phyloP scores from a whole-genome alignment of 2,888 invertebrate species.

The Euproctis similis region DNA sequence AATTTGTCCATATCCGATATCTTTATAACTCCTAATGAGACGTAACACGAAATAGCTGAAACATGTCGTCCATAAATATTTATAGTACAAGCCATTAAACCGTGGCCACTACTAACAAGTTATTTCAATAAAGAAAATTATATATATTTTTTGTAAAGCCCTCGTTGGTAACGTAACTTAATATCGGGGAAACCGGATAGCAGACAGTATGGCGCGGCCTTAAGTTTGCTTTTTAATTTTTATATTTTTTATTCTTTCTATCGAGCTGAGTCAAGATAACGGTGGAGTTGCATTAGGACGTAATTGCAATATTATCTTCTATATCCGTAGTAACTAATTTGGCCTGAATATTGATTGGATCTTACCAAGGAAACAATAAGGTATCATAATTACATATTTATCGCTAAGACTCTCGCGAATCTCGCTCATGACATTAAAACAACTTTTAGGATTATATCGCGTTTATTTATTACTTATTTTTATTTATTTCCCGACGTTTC shows the following conservation, averaged over 20 bases:
- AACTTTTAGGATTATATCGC: too few relatives aligned
- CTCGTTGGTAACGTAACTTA: constrained; percentile 51
- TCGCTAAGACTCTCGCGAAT: too few relatives aligned
- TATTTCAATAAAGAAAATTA: constrained; percentile 61
- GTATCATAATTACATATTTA: too few relatives aligned
- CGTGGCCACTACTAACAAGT: constrained; percentile 30
- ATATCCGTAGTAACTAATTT: too few relatives aligned
- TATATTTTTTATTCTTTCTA: constrained; percentile 49
- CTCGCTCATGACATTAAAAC: too few relatives aligned
- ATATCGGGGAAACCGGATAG: constrained; percentile 71
- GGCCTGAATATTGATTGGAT: too few relatives aligned
- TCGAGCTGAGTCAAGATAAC: constrained; percentile 55
- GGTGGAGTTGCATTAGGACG: constrained; percentile 39
- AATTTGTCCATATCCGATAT: too few relatives aligned
- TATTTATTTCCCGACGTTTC: too few relatives aligned
- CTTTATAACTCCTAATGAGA: too few relatives aligned
- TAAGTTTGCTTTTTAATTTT: constrained; percentile 59
- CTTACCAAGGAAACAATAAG: too few relatives aligned
- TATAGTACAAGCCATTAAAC: constrained; percentile 20
- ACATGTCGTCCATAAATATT: constrained; percentile 20
- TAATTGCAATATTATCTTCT: too few relatives aligned
- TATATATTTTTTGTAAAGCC: constrained; percentile 51
- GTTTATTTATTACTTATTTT: too few relatives aligned
- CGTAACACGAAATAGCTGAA: constrained; percentile 5
- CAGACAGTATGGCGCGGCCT: constrained; percentile 74